Conservation (phyloP, 1,140 invertebrate species). For the Drosophila albomicans region DNA sequence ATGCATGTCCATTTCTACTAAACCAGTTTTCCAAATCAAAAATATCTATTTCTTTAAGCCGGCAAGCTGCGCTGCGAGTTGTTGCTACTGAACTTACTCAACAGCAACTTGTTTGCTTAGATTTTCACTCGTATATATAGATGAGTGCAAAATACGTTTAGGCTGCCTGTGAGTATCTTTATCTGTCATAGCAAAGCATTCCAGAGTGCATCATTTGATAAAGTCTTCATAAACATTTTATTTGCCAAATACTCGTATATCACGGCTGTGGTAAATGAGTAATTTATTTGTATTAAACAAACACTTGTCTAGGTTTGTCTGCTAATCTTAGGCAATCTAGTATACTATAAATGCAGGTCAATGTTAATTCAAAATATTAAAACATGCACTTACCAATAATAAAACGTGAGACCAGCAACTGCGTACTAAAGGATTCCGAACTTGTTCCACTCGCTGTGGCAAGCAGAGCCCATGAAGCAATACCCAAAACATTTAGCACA, state of each 20-base stretch:
- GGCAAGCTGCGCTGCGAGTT: not conserved
- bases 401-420: conserved; percentile 71
- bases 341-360: not conserved
- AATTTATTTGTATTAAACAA: not conserved
- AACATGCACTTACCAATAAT: conserved; percentile 61
- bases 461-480: conserved; percentile 72
- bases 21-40: conserved; percentile 1
- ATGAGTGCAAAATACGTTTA: not conserved
- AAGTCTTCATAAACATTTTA: not conserved
- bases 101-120: not conserved
- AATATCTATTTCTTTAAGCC: not conserved
- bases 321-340: not conserved
- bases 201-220: not conserved
- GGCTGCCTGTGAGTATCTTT: not conserved
- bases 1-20: not conserved
- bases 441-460: conserved; percentile 54
- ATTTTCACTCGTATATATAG: not conserved
- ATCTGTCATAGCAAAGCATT: not conserved
- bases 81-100: not conserved
- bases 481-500: conserved; percentile 68
- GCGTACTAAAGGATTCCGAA: conserved; percentile 51
- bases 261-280: not conserved
- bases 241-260: not conserved
- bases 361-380: not conserved
- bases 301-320: not conserved